These are phyloP conservation scores for Linnaemya tessellans DNA, from an alignment of 2,888 invertebrate genomes.

Conservation along the genomic window DNA sequence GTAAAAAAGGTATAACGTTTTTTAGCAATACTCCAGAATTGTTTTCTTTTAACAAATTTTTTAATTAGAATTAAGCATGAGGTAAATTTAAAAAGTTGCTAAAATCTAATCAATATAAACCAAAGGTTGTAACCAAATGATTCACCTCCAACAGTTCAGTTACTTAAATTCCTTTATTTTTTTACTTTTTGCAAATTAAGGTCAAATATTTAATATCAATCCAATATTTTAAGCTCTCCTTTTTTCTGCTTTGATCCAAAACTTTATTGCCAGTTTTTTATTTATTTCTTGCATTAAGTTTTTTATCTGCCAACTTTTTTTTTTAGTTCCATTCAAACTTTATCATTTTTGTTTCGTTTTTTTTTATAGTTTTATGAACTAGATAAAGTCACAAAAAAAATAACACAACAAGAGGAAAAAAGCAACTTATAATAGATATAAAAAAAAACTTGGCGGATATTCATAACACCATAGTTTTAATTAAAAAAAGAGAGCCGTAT, in stretches of 20 bases:
- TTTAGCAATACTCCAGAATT: too few relatives aligned
- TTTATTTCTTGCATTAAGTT: conserved; percentile 50
- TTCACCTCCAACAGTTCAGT: background rate
- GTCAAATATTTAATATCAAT: background rate
- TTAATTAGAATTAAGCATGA: too few relatives aligned
- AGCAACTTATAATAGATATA: conserved; percentile 35
- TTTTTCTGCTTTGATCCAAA: conserved; percentile 16
- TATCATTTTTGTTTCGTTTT: conserved; percentile 32
- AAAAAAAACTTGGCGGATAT: conserved; percentile 60
- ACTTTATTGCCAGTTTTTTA: conserved; percentile 47
- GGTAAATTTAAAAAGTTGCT: background rate
- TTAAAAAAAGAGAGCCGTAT: conserved; percentile 49
- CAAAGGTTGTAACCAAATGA: background rate
- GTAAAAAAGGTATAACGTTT: too few relatives aligned
- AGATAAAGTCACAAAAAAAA: conserved; percentile 44
- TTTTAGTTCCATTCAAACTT: conserved; percentile 59
- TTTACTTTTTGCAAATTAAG: background rate
- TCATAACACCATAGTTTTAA: conserved; percentile 65
- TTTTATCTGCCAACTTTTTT: conserved; percentile 45
- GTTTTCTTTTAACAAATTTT: too few relatives aligned
- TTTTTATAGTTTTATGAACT: conserved; percentile 35
- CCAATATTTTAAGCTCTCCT: conserved; percentile 30
- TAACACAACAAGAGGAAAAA: conserved; percentile 11
- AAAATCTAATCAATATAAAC: too few relatives aligned
- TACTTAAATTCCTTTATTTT: background rate